These are phyloP conservation scores for Leptonema lineaticorne DNA, from an alignment of 1,140 invertebrate species.

Conservation along the genomic window DNA sequence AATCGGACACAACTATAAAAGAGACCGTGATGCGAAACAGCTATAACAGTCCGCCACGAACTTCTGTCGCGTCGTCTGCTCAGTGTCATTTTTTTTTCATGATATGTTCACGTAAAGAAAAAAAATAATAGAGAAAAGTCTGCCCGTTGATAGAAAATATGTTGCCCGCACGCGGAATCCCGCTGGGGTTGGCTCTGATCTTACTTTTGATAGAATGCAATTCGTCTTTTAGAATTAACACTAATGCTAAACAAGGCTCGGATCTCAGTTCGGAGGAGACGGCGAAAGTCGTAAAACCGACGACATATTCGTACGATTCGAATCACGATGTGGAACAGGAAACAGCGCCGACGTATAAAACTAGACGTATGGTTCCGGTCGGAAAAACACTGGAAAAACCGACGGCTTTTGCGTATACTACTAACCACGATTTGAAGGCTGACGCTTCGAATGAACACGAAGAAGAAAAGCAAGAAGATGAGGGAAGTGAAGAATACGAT, in stretches of 20 bases:
- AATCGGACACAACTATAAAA: slow-evolving; percentile 21
- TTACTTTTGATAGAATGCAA: neutral
- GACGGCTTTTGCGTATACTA: slow-evolving; percentile 25
- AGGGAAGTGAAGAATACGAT: slow-evolving; percentile 19
- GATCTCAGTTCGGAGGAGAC: neutral
- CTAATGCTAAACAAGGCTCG: neutral
- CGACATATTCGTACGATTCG: neutral
- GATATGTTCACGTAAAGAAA: too few relatives aligned
- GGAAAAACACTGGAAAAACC: slow-evolving; percentile 22
- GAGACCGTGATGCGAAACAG: neutral
- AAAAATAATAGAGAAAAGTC: neutral
- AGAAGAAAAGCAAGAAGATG: slow-evolving; percentile 14
- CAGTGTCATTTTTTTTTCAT: neutral
- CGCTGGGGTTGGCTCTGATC: neutral
- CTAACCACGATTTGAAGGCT: slow-evolving; percentile 25
- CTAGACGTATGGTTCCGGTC: slow-evolving; percentile 4
- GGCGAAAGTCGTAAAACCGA: neutral
- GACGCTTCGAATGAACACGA: slow-evolving; percentile 18
- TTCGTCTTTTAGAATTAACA: neutral
- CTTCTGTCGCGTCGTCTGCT: neutral
- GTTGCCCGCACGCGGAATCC: neutral
- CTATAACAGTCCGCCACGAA: neutral
- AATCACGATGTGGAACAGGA: neutral
- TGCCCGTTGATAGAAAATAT: neutral
- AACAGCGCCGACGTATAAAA: neutral